Evolutionary conservation across 2,888 invertebrate species (phyloP).

Genomic region (Cosmorhoe ocellata): DNA sequence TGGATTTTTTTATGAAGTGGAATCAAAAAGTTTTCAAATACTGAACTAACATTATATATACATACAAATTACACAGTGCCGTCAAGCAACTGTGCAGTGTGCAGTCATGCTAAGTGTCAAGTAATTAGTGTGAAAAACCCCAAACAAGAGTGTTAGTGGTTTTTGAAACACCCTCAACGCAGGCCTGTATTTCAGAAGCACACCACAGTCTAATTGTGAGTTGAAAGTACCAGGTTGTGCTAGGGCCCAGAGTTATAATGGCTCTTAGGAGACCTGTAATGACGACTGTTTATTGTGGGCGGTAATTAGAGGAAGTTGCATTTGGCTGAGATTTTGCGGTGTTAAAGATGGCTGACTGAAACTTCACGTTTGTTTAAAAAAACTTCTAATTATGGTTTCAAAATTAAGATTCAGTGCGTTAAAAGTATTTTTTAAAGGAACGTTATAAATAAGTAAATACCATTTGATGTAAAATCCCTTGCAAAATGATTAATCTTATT

Average conservation of each 20-base stretch:
- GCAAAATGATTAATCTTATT: too few relatives aligned
- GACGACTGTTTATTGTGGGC: constrained; percentile 51
- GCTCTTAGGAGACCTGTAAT: constrained; percentile 44
- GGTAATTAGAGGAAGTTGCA: constrained; percentile 16
- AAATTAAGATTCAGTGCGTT: too few relatives aligned
- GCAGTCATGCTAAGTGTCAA: too few relatives aligned
- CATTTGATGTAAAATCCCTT: too few relatives aligned
- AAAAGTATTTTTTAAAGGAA: too few relatives aligned
- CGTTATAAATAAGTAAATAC: too few relatives aligned
- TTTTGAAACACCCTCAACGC: constrained; percentile 39
- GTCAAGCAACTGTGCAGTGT: too few relatives aligned
- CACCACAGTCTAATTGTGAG: constrained; percentile 37
- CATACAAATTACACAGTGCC: neutral
- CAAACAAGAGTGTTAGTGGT: constrained; percentile 45
- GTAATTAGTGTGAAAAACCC: constrained; percentile 63
- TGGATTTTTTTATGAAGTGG: too few relatives aligned
- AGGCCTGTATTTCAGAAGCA: constrained; percentile 36
- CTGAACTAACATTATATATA: too few relatives aligned
- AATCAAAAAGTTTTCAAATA: too few relatives aligned
- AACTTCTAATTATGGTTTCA: too few relatives aligned
- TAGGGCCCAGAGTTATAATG: constrained; percentile 24
- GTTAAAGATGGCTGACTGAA: neutral
- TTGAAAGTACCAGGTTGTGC: constrained; percentile 21
- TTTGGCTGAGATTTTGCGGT: constrained; percentile 9
- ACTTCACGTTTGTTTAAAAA: too few relatives aligned